Base-by-base conservation (phyloP, 2,888 invertebrate species). In the Hartigia nigra region DNA sequence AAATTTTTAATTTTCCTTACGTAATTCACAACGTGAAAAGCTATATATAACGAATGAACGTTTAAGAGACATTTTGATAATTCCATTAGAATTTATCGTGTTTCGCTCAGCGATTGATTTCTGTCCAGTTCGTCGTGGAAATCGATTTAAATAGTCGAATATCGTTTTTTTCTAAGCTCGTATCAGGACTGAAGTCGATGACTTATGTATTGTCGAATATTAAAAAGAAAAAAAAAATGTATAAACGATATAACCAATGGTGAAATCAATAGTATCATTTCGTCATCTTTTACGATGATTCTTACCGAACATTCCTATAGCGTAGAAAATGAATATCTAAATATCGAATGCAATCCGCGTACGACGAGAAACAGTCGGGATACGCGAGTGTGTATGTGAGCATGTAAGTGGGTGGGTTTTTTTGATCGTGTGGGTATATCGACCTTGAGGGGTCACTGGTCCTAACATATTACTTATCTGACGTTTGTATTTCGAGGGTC, bases 401-500 rank as follows among this genome's bases (percentile, higher is more conserved):
- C 69, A 74, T 31, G 70, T 79, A 76, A 81, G 78, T 77, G 75
- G 77, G 77, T 79, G 81, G 70, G 79, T 77, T 78, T 77, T 75
- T 37, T 74, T 78, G 75, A 81, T 81, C 79, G 79, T 80, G 84
- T 79, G 77, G 79, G 81, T 84, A 83, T 81, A 81, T 74, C 82
- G 86, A 81, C 87, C 85, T 86, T 86, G 86, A 82, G 81, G 84
- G 85, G 86, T 74, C 85, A 84, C 81, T 86, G 84, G 83, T 82
- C 86, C 83, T 85, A 78, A 78, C 80, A 74, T 69, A 69, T 79
- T 79, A 78, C 70, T 69, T 70, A 36, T 74, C 74, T 69, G 76
- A 70, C 34, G 79, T 74, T 74, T 55, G 77, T 74, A 36, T 79
- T 77, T 37, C 74, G 69, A 55, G 76, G 74, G 76, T 74, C 72